Evolutionary conservation across 2,113 vertebrate genomes (phyloP), one percentile per base, ranked within the genome.

Genomic region (Hemicordylus capensis): DNA sequence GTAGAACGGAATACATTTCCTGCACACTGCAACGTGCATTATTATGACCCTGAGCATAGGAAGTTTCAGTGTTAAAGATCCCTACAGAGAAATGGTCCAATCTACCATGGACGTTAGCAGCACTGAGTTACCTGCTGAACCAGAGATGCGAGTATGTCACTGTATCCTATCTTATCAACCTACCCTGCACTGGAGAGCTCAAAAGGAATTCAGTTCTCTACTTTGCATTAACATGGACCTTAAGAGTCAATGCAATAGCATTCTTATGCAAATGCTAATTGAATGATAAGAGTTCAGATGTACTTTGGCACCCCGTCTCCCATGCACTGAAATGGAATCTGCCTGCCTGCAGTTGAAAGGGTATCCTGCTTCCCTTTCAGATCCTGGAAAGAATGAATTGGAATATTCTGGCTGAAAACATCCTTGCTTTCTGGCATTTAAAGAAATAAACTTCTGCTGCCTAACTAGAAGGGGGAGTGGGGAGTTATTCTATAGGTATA

Each of bases 201-300:
- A 85, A 74, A 75, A 83, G 86, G 42, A 89, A 85, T 39, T 80
- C 74, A 88, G 70, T 66, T 70, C 86, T 91, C 74, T 34, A 66
- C 24, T 76, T 26, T 0, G 0, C 80, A 80, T 83, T 90, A 90
- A 83, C 63, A 51, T 10, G 0, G 0, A 56, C 76, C 74, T 87
- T 74, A 93, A 88, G 83, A 90, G n/a, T n/a, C n/a, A n/a, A n/a
- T n/a, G n/a, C n/a, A 90, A 80, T 83, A 72, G 89, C 66, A 42
- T 59, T 59, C 75, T 72, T 70, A 37, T 44, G 56, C 81, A 88
- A 89, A 81, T 46, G 85, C 73, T 92, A 89, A 93, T 77, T 82
- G 89, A 91, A 73, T 82, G 89, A 80, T 87, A 87, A 88, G 58
- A 1, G 0, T 66, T 89, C 88, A 73, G 70, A 80, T 82, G 73